phyloP scores from a whole-genome alignment of 2,888 invertebrate species.

The Norana najaformis region DNA sequence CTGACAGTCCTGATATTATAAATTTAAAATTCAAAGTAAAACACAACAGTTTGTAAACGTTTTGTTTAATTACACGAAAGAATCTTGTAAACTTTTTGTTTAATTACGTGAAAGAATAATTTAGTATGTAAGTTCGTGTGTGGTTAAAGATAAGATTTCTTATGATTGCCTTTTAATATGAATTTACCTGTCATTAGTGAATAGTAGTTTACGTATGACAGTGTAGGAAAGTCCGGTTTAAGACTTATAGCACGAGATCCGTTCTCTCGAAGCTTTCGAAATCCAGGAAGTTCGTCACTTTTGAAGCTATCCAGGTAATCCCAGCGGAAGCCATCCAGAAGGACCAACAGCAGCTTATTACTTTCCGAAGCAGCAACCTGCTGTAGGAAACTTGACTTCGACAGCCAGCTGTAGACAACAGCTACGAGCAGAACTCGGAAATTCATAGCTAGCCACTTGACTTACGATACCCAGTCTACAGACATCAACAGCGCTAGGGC shows the following conservation, averaged over 20 bases:
- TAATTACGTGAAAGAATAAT: neutral
- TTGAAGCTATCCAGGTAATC: slow-evolving; percentile 48
- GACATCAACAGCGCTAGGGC: neutral
- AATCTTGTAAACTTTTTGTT: neutral
- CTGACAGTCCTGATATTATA: neutral
- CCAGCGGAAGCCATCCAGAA: slow-evolving; percentile 56
- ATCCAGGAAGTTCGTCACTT: slow-evolving; percentile 48
- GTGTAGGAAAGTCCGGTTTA: slow-evolving; percentile 51
- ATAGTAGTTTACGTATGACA: slow-evolving; percentile 56
- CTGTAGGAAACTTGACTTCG: neutral
- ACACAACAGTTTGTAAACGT: neutral
- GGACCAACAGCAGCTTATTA: slow-evolving; percentile 24
- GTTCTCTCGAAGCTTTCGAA: slow-evolving; percentile 44
- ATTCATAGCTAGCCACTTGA: neutral
- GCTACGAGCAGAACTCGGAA: neutral
- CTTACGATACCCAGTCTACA: too few species aligned
- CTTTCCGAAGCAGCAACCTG: neutral
- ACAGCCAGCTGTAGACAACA: neutral
- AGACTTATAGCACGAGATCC: slow-evolving; percentile 52
- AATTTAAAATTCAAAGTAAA: neutral
- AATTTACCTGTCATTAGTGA: slow-evolving; percentile 54
- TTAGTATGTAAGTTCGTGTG: neutral
- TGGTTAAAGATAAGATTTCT: too few species aligned
- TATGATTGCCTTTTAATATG: too few species aligned
- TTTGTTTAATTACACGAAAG: neutral